A percentile compares a stretch with the other conserved stretches of the same genome.
Conservation (phyloP, 2,888 invertebrate species). For the Campoplex nolae region DNA sequence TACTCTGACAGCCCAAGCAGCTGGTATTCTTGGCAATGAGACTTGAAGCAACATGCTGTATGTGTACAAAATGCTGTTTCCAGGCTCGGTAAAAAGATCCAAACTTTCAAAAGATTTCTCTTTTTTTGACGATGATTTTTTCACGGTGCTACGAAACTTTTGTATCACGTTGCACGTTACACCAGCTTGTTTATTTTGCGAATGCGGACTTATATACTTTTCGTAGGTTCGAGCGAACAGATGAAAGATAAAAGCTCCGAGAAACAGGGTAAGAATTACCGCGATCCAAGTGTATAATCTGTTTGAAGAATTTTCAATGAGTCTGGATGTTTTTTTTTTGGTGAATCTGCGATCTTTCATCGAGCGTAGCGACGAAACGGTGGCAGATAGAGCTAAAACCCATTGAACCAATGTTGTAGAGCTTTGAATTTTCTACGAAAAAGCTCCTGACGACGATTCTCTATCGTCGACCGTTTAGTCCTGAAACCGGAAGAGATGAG, state of each 20-base stretch:
- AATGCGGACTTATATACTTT: constrained; percentile 74
- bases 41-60: constrained; percentile 93
- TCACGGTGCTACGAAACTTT: constrained; percentile 40
- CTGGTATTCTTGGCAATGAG: constrained; percentile 91
- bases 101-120: constrained; percentile 84
- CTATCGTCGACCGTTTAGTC: background rate
- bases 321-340: constrained; percentile 5
- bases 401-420: background rate
- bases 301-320: constrained; percentile 54
- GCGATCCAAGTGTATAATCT: constrained; percentile 91
- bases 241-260: constrained; percentile 89
- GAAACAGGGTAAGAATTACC: constrained; percentile 88
- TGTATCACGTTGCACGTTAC: constrained; percentile 13
- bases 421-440: background rate
- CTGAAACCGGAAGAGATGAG: background rate
- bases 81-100: constrained; percentile 90
- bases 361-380: background rate
- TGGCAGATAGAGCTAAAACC: background rate
- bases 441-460: background rate
- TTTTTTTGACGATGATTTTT: constrained; percentile 9
- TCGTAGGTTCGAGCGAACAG: constrained; percentile 87
- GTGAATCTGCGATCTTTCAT: background rate
- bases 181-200: constrained; percentile 56
- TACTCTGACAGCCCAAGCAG: constrained; percentile 92
- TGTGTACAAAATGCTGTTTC: constrained; percentile 91